Evolutionary conservation across 2,888 invertebrate species (phyloP).

Genomic region (Argyresthia goedartella): DNA sequence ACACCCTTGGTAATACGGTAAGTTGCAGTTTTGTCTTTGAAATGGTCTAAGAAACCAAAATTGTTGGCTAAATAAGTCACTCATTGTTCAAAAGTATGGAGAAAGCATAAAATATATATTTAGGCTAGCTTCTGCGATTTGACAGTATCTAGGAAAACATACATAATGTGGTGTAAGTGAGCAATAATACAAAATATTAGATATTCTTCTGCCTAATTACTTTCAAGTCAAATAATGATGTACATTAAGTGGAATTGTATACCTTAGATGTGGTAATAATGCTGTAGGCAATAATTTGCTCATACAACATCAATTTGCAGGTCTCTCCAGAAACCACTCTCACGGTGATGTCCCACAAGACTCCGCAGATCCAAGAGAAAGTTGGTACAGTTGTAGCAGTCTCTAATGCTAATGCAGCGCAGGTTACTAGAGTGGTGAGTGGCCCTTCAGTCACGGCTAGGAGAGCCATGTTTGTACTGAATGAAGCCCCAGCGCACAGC

Average conservation of each 20-base stretch:
- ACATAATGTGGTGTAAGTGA: no score
- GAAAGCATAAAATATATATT: neutral
- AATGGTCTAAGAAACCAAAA: no score
- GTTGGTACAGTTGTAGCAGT: slow-evolving; percentile 56
- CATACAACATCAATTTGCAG: slow-evolving; percentile 27
- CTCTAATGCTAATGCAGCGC: slow-evolving; percentile 46
- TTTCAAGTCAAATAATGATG: no score
- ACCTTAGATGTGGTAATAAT: no score
- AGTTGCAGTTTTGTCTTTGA: slow-evolving; percentile 15
- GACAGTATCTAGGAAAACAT: no score
- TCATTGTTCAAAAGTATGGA: neutral
- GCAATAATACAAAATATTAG: no score
- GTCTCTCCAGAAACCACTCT: slow-evolving; percentile 63
- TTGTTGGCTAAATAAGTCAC: neutral
- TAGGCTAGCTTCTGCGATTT: no score
- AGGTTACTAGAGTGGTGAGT: slow-evolving; percentile 53
- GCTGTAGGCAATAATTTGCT: no score
- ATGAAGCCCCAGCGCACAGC: slow-evolving; percentile 51
- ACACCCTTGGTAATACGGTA: slow-evolving; percentile 63
- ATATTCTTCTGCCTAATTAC: no score
- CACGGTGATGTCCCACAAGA: slow-evolving; percentile 64
- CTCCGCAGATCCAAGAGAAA: slow-evolving; percentile 64
- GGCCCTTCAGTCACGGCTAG: slow-evolving; percentile 44
- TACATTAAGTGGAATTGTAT: no score
- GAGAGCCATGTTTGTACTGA: slow-evolving; percentile 63